These are phyloP conservation scores for Drosophila conformis DNA, from an alignment of 2,888 invertebrate species.

Conservation along the genomic window DNA sequence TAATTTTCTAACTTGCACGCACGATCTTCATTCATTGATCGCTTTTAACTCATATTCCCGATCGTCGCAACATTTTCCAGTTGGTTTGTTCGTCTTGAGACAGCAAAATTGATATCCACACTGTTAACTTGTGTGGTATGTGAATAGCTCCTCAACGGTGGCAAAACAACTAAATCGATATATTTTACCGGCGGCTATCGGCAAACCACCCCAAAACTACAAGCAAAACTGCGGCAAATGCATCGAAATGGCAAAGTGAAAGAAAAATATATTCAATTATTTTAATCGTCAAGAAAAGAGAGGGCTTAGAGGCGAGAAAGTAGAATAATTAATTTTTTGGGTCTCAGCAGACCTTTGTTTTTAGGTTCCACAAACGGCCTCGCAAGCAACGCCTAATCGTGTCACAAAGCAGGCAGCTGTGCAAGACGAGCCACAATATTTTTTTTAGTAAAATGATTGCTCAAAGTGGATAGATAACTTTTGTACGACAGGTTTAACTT, in stretches of 20 bases:
- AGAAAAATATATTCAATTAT: neutral
- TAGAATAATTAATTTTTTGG: no score
- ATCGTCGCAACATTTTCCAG: neutral
- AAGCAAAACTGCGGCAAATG: neutral
- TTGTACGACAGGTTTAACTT: no score
- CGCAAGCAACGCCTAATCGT: neutral
- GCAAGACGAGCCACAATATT: neutral
- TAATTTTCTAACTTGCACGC: neutral
- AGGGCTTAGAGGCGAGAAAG: no score
- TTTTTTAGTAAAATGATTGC: fast-evolving
- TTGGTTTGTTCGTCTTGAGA: neutral
- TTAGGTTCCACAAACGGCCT: no score
- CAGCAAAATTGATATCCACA: neutral
- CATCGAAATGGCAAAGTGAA: neutral
- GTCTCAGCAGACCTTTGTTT: no score
- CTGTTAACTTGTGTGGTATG: neutral
- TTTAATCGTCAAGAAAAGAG: no score
- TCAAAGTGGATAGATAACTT: neutral
- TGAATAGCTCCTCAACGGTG: neutral
- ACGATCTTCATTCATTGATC: neutral
- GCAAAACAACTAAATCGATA: neutral
- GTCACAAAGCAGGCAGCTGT: neutral
- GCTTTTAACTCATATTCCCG: neutral
- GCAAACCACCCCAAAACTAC: neutral
- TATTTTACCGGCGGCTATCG: neutral